Conservation (phyloP, 2,113 vertebrate genomes). For the Alectura lathami region DNA sequence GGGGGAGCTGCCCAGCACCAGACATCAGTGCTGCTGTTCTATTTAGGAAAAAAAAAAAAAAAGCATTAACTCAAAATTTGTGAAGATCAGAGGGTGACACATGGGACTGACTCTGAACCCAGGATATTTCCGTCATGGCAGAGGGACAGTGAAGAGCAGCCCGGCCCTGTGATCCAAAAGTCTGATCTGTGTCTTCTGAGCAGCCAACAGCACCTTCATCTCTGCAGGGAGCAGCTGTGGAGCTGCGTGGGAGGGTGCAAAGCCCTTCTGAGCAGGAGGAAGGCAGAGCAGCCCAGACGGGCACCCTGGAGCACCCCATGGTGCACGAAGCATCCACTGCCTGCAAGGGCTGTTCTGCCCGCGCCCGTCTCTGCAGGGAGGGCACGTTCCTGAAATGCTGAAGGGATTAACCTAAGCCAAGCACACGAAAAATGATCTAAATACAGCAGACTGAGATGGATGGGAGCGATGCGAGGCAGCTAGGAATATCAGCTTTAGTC, state of each 20-base stretch:
- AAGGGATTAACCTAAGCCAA: neutral
- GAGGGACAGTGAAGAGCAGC: neutral
- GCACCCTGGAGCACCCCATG: too few relatives aligned
- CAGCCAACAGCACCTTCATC: too few relatives aligned
- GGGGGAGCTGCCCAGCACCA: accelerated
- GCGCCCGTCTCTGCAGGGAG: neutral
- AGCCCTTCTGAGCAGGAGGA: neutral
- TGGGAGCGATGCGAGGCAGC: neutral
- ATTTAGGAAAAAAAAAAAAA: neutral
- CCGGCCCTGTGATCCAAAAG: accelerated
- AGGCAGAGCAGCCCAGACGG: neutral
- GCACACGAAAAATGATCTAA: neutral
- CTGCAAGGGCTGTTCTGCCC: too few relatives aligned
- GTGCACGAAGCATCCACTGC: accelerated
- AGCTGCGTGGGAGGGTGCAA: accelerated
- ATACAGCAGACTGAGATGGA: neutral
- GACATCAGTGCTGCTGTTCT: neutral
- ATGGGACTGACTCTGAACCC: accelerated
- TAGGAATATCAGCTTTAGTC: neutral
- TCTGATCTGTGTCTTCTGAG: accelerated
- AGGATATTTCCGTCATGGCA: neutral
- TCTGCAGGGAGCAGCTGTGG: accelerated
- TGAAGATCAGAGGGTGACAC: neutral
- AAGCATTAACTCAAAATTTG: neutral
- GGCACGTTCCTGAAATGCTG: neutral